Base-by-base conservation (phyloP, 2,797 vertebrate species). In the Acestrorhynchus altus region DNA sequence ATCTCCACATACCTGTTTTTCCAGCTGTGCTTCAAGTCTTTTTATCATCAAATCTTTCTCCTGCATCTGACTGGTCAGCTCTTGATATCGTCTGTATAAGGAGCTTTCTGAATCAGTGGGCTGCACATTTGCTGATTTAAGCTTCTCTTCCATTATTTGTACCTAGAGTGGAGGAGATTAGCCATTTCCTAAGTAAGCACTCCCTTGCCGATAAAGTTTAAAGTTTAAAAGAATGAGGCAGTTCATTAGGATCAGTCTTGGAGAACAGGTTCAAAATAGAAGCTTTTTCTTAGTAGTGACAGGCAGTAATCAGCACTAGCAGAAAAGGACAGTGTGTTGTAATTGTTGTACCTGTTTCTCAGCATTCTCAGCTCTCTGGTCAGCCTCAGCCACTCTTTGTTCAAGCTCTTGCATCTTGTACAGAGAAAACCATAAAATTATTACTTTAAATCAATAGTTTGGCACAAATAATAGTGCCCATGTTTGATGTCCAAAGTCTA, bases 321-420 rank as follows among this genome's bases (percentile, higher is more conserved):
- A 28, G 10, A 42, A 54, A 35, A 12, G 31, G 35, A 42, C 13
- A 57, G 20, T 18, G 28, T 18, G 56, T 22, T 59, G 26, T 35
- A 42, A 42, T 12, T 15, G 44, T 54, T 18, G 12, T 92, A 98
- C 96, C 95, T 98, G 96, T 89, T 96, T 97, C 87, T 99, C 96
- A 0, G 97, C 96, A 1, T 90, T 92, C 69, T 97, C 95, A 2
- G 96, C 96, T 84, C 97, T 93, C 88, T 93, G 94, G 84, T 98
- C 96, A 1, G 96, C 93, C 85, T 98, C 95, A 1, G 88, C 88
- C 86, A 97, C 95, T 88, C 95, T 95, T 84, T 95, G 96, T 77
- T 99, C 96, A 91, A 98, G 82, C 86, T 98, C 96, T 83, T 96
- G 96, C 97, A 98, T 98, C 97, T n/a, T 98, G 90, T 13, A 83